Conservation (phyloP, 1,140 invertebrate species). For the Maconellicoccus hirsutus region DNA sequence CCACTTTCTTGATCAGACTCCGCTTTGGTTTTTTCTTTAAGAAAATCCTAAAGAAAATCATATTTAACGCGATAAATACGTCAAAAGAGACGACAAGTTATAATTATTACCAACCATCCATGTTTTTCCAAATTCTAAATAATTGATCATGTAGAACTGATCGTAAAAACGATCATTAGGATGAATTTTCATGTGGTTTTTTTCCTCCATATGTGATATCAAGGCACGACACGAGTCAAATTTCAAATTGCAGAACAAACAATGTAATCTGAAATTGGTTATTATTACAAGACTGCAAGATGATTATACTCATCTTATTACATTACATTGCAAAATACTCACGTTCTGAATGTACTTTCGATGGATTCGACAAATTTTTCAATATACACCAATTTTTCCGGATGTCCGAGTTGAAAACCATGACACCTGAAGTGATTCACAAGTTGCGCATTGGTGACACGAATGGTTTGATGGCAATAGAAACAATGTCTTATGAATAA, state of each 20-base stretch:
- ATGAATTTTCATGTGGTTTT: constrained; percentile 15
- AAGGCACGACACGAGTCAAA: not conserved
- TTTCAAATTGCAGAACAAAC: not conserved
- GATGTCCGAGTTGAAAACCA: constrained; percentile 11
- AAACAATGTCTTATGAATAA: constrained; percentile 2
- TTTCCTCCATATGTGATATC: not conserved
- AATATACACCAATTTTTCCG: constrained; percentile 9
- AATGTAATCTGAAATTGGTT: not conserved
- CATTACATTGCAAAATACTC: not conserved
- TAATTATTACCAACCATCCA: not conserved
- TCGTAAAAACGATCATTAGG: constrained; percentile 14
- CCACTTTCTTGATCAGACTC: not conserved
- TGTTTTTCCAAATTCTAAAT: constrained; percentile 6
- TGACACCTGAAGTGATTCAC: not conserved
- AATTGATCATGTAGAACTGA: constrained; percentile 18
- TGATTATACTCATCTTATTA: not conserved
- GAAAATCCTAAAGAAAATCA: not conserved
- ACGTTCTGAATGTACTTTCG: not conserved
- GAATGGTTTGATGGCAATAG: not conserved
- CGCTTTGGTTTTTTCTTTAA: not conserved
- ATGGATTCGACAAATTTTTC: constrained; percentile 4
- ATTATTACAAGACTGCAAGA: too few species aligned
- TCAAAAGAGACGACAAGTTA: not conserved
- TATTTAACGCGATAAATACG: too few species aligned
- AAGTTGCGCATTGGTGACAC: not conserved